Conservation (phyloP, 2,888 invertebrate species). For the Dicranocentrus wangi region DNA sequence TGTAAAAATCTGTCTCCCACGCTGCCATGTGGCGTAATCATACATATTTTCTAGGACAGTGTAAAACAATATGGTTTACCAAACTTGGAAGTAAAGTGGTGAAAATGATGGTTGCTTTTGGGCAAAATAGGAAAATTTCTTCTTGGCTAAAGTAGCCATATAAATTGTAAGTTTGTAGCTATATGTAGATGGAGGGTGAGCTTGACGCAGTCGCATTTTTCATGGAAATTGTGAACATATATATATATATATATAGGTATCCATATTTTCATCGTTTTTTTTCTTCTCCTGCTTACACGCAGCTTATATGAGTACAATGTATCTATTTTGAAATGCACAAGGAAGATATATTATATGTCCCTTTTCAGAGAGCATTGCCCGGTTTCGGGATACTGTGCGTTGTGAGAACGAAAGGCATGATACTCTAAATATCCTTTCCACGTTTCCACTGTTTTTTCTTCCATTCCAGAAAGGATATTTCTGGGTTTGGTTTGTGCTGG, state of each 20-base stretch:
- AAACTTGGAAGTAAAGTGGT: conserved; percentile 36
- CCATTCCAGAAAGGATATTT: conserved; percentile 19
- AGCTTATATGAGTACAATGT: no score
- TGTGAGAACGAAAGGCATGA: not conserved
- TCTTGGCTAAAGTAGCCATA: not conserved
- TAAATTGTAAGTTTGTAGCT: not conserved
- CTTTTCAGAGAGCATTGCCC: conserved; percentile 38
- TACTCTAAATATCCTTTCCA: not conserved
- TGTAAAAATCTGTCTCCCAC: no score
- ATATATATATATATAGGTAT: no score
- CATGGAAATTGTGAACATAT: conserved; percentile 1
- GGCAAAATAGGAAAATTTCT: conserved; percentile 18
- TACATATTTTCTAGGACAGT: not conserved
- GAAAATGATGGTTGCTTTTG: conserved; percentile 22
- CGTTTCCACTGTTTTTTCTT: no score
- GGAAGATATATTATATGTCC: no score
- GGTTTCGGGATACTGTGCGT: conserved; percentile 22
- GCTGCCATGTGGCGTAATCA: conserved; percentile 22
- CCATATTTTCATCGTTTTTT: no score
- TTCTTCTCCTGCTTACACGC: no score
- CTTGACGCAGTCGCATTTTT: not conserved
- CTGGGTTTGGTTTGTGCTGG: conserved; percentile 5
- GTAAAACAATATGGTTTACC: conserved; percentile 27
- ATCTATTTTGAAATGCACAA: no score
- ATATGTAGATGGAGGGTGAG: conserved; percentile 3